Evolutionary conservation across 2,797 vertebrate genomes (phyloP), one percentile per base, ranked within the genome.

Genomic region (Acanthurus leucopareius): DNA sequence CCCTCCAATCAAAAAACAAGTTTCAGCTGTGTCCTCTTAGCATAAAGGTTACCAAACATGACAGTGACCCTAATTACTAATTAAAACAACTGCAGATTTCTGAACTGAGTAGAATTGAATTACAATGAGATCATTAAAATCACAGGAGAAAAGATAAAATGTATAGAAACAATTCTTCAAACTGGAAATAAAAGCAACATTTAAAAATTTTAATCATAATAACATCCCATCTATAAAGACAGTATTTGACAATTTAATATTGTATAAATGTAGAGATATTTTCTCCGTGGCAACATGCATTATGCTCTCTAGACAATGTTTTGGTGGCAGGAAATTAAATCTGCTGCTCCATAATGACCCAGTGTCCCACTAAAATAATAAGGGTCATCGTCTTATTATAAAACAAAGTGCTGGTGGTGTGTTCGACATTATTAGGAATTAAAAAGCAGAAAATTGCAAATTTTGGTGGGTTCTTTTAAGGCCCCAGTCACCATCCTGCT

Each of bases 1-100:
- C 66, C 78, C 56, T 28, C 48, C 48, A 88, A 86, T 89, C 38
- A 82, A 19, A 15, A 71, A 75, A 83, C 4, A 8, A 28, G 69
- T 28, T 70, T 66, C 86, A 90, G 89, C 75, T 87, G 82, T 52
- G 58, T 51, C 38, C 42, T 67, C 13, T n/a, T 1, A n/a, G 25
- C 28, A 53, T 45, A 52, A 35, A 10, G 25, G 40, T 42, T 42
- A 52, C 14, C 32, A 35, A 45, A 40, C 45, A 45, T 42, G 42
- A 19, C 61, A 61, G 20, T 28, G 19, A 57, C 6, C 13, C 14
- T 38, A 38, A 16, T 42, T 17, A 8, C 7, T n/a, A 7, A 54
- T 22, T 52, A 25, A 45, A 61, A 54, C 61, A 40, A 17, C 9
- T n/a, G 19, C 35, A 44, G 11, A 20, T 73, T 68, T 69, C 35